Base-by-base conservation (phyloP, 2,797 vertebrate species). In the Lycodopsis pacificus region DNA sequence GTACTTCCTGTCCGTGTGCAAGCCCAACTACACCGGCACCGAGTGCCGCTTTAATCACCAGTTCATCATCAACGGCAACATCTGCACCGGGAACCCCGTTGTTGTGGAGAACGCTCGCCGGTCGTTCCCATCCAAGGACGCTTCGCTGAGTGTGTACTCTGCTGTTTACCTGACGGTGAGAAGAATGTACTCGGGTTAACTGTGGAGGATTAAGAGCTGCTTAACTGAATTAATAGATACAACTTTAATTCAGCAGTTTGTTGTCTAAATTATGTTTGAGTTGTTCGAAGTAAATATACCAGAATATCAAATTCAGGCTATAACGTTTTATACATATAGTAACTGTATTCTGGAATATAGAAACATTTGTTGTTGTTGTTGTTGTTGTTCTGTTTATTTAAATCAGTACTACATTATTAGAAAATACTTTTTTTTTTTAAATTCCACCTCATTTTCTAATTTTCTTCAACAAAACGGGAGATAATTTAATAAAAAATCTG, bases 91-190 rank as follows among this genome's bases (percentile, higher is more conserved):
- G 27, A 97, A 97, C 86, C 93, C 95, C 22, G 86, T 93, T 25
- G 93, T 96, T 14, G 96, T 99, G 89, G 97, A 97, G 86, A 97
- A 94, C 44, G 98, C 98, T 3, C 95, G 98, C 77, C 95, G 97
- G 65, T 99, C 98, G 30, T 99, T 99, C 86, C 98, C 98, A 15
- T 99, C 98, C 84, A 99, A 99, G 93, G 97, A 99, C 0, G 97
- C 98, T 4, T 97, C 98, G 38, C 93, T 99, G 82, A 98, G 98
- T 82, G 96, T 99, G 82, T 99, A 98, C 90, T 97, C 98, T 0
- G 97, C 98, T 27, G 96, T 99, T 90, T 99, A 99, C 3, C 95
- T 98, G 87, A 99, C 98, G 76, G 98, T 99, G 92, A 96, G 97
- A 19, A 13, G 17, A 65, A 58, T 0, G 8, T 12, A 1, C 20